phyloP scores from a whole-genome alignment of 2,113 vertebrate species.

The Maccullochella peelii region DNA sequence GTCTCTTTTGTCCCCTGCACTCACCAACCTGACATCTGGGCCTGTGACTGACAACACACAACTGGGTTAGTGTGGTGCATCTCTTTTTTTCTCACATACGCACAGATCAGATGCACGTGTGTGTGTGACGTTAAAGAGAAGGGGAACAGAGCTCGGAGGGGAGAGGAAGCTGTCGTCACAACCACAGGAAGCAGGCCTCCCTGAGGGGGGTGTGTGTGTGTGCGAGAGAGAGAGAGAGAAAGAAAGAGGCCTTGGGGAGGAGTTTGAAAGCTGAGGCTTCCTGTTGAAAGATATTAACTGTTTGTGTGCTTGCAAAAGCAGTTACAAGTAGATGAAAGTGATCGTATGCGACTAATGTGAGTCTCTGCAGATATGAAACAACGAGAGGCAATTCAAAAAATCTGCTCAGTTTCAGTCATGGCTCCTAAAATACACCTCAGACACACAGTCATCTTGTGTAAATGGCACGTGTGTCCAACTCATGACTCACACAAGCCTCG shows the following conservation, averaged over 20 bases:
- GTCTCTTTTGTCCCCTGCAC: constrained; percentile 35
- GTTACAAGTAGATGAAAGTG: constrained; percentile 3
- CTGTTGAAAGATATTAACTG: constrained; percentile 69
- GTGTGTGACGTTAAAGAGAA: constrained; percentile 61
- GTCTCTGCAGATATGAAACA: constrained; percentile 28
- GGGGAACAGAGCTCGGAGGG: constrained; percentile 58
- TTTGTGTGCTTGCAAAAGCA: background rate
- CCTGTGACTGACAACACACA: constrained; percentile 46
- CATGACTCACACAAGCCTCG: constrained; percentile 44
- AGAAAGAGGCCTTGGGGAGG: constrained; percentile 17
- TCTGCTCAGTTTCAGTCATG: background rate
- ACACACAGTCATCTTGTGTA: constrained; percentile 39
- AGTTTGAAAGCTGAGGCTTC: constrained; percentile 64
- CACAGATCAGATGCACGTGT: constrained; percentile 23
- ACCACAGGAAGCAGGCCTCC: constrained; percentile 82
- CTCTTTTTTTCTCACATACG: background rate
- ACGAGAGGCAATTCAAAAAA: constrained; percentile 40
- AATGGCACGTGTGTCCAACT: constrained; percentile 33
- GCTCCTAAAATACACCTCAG: constrained; percentile 48
- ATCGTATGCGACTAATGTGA: background rate
- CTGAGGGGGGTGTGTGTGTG: constrained; percentile 38
- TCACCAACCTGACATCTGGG: constrained; percentile 52
- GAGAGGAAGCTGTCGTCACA: constrained; percentile 80
- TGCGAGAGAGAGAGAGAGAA: background rate
- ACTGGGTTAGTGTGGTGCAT: constrained; percentile 41